These are phyloP conservation scores for Chloroceryle aenea DNA, from an alignment of 2,113 vertebrate species.

Conservation along the genomic window DNA sequence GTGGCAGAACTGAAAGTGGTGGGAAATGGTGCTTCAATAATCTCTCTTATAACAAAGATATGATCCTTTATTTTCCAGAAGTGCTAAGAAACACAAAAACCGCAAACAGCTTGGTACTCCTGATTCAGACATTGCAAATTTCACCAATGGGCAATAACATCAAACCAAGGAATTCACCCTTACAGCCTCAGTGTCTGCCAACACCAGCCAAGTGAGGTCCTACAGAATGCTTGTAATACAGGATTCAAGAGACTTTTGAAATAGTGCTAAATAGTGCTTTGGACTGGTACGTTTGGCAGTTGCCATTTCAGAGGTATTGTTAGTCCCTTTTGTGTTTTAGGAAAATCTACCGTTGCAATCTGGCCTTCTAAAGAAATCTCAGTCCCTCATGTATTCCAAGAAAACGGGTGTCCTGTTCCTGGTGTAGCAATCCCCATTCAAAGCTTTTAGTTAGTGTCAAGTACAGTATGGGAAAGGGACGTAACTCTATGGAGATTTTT, in stretches of 20 bases:
- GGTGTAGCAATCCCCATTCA: background rate
- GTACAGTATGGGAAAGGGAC: background rate
- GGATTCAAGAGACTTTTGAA: background rate
- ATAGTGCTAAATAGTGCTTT: background rate
- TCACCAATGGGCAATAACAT: background rate
- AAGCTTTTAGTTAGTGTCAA: background rate
- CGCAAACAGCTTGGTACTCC: background rate
- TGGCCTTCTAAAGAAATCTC: background rate
- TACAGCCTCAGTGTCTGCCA: background rate
- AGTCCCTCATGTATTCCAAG: background rate
- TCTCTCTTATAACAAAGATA: background rate
- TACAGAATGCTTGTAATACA: background rate
- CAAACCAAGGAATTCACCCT: background rate
- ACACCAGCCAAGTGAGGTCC: background rate
- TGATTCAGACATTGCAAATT: background rate
- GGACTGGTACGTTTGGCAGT: background rate
- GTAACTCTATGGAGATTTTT: background rate
- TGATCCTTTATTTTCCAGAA: conserved; percentile 7
- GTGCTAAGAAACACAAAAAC: background rate
- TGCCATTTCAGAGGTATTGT: background rate
- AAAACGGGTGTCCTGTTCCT: background rate
- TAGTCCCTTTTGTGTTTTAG: background rate
- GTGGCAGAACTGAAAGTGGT: background rate
- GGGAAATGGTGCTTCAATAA: background rate
- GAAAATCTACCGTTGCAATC: background rate